These are phyloP conservation scores for Hydriomena furcata DNA, from an alignment of 2,888 invertebrate genomes.

Conservation along the genomic window DNA sequence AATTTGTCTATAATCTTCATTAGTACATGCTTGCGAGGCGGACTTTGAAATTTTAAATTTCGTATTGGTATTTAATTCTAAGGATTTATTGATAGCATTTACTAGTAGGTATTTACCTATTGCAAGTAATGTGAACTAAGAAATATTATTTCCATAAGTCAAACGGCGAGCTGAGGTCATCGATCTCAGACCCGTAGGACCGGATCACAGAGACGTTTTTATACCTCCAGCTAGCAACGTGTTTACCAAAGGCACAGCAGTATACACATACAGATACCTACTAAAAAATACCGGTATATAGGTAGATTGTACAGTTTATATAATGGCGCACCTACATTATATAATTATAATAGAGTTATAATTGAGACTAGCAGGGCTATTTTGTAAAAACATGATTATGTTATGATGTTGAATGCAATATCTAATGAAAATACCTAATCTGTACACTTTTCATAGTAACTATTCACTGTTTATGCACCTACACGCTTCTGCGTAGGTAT, in stretches of 20 bases:
- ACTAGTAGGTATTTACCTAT: constrained; percentile 54
- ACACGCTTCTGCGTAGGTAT: too few species aligned
- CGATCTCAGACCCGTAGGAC: constrained; percentile 77
- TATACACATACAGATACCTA: constrained; percentile 1
- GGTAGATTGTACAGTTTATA: not conserved
- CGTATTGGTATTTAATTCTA: too few species aligned
- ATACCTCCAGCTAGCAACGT: constrained; percentile 69
- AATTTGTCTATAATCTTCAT: too few species aligned
- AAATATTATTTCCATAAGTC: constrained; percentile 79
- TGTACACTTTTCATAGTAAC: too few species aligned
- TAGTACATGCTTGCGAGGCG: too few species aligned
- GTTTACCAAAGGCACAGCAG: constrained; percentile 63
- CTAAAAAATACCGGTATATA: not conserved
- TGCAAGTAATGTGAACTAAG: constrained; percentile 65
- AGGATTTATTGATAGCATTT: constrained; percentile 39
- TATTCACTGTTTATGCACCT: too few species aligned
- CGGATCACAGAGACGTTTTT: constrained; percentile 76
- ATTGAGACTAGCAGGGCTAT: constrained; percentile 4
- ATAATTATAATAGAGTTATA: not conserved
- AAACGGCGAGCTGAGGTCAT: constrained; percentile 75
- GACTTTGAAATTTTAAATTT: too few species aligned
- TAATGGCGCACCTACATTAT: not conserved
- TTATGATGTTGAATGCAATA: too few species aligned
- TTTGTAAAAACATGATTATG: too few species aligned
- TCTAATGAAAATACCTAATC: too few species aligned